Conservation (phyloP, 2,113 vertebrate genomes). For the Cyprinus carpio region DNA sequence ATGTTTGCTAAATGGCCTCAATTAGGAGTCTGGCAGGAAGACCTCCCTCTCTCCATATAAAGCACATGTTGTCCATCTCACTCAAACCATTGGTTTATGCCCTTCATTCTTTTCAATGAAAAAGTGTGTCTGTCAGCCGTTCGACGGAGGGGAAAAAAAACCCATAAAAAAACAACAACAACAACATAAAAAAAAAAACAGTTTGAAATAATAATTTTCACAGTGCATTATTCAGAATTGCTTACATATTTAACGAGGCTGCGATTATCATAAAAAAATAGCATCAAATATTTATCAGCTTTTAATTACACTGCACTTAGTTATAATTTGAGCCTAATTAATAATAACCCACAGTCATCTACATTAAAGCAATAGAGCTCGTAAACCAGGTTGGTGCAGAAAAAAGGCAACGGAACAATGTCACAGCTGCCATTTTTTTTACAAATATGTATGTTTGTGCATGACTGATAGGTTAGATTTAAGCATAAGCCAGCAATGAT, state of each 20-base stretch:
- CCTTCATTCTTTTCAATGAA: constrained; percentile 53
- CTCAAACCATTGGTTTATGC: constrained; percentile 20
- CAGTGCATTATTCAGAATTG: constrained; percentile 58
- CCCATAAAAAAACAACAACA: background rate
- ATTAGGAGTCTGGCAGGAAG: constrained; percentile 71
- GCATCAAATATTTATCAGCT: constrained; percentile 78
- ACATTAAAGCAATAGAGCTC: constrained; percentile 68
- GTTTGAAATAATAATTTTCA: constrained; percentile 72
- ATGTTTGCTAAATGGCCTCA: constrained; percentile 76
- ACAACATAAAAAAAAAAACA: constrained; percentile 33
- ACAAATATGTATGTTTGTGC: background rate
- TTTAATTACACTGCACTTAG: constrained; percentile 76
- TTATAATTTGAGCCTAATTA: constrained; percentile 74
- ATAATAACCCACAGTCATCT: constrained; percentile 78
- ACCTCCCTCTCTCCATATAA: constrained; percentile 63
- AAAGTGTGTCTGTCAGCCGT: constrained; percentile 39
- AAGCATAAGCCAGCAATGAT: constrained; percentile 5
- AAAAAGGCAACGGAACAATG: constrained; percentile 7
- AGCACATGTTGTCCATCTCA: constrained; percentile 40
- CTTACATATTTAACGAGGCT: constrained; percentile 69
- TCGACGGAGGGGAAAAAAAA: background rate
- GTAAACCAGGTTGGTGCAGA: constrained; percentile 30
- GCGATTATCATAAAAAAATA: constrained; percentile 75
- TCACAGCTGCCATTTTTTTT: background rate
- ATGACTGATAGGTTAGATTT: constrained; percentile 10